Evolutionary conservation across 2,797 vertebrate genomes (phyloP), one percentile per base, ranked within the genome.

Genomic region (Sandelia bainsii): DNA sequence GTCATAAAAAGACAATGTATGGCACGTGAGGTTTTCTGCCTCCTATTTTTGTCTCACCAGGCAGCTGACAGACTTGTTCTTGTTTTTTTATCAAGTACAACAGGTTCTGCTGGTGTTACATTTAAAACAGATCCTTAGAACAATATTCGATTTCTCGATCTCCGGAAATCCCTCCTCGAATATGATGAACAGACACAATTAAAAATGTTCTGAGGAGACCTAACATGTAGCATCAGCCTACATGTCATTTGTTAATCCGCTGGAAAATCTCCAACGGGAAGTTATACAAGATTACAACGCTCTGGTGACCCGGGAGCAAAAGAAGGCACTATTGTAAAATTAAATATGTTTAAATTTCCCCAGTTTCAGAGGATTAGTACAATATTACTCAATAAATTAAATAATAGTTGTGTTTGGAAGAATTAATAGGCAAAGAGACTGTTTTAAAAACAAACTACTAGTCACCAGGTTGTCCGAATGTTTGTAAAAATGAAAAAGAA

Each of bases 51-150:
- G n/a, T 49, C 65, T 53, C 27, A 37, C 3, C 16, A 62, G 13
- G 9, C 6, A 57, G 53, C 14, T 72, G 60, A 19, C 40, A 34
- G 48, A 32, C 51, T 14, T 50, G 22, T 60, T 60, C 51, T 14
- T 50, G 22, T 60, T 60, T 65, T 22, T 48, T 54, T 10, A n/a
- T 62, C 37, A 25, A 44, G 71, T 73, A 11, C 4, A 58, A 14
- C 72, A 27, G 49, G 64, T 72, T 78, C 19, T 22, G 25, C 12
- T 32, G 19, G 19, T 25, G n/a, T 10, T 22, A 17, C 14, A 17
- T 29, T 48, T 69, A 16, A 49, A 49, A 46, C 8, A 11, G 20
- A 52, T 8, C 0, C 17, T 16, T 8, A 12, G 14, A 45, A 62
- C 23, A 50, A 44, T n/a, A 51, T 23, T 45, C 0, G 14, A 20